phyloP scores from a whole-genome alignment of 2,113 vertebrate species.

The Pycnonotus jocosus region DNA sequence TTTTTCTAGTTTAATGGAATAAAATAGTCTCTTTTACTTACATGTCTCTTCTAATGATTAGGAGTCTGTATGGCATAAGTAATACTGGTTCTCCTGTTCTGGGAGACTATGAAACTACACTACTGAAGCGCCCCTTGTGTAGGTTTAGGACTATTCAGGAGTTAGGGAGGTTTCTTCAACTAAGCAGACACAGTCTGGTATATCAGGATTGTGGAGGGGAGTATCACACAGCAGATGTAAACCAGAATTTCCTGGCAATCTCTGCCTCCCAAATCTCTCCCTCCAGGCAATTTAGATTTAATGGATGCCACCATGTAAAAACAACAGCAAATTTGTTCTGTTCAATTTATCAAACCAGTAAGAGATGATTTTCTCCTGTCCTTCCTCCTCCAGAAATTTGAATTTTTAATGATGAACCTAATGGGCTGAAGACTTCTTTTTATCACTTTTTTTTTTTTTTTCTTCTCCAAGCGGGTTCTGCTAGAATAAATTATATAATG shows the following conservation, averaged over 20 bases:
- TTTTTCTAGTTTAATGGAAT: not conserved
- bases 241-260: not conserved
- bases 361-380: not conserved
- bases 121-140: not conserved
- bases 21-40: not conserved
- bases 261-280: not conserved
- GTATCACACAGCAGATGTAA: not conserved
- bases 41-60: not conserved
- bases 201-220: not conserved
- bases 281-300: not conserved
- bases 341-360: not conserved
- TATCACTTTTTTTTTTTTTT: not conserved
- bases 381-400: not conserved
- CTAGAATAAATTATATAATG: not conserved
- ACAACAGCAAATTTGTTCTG: not conserved
- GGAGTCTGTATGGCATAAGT: fast-evolving
- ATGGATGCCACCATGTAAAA: not conserved
- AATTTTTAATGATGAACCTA: not conserved
- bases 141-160: not conserved
- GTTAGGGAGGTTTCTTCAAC: not conserved
- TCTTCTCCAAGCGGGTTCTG: not conserved
- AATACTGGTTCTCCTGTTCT: not conserved
- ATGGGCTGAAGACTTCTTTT: not conserved
- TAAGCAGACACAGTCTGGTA: not conserved
- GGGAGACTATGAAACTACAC: not conserved